A percentile compares a stretch with the other conserved stretches of the same genome.
Evolutionary conservation across 2,888 invertebrate species (phyloP).

Genomic region (Mechanitis messenoides): DNA sequence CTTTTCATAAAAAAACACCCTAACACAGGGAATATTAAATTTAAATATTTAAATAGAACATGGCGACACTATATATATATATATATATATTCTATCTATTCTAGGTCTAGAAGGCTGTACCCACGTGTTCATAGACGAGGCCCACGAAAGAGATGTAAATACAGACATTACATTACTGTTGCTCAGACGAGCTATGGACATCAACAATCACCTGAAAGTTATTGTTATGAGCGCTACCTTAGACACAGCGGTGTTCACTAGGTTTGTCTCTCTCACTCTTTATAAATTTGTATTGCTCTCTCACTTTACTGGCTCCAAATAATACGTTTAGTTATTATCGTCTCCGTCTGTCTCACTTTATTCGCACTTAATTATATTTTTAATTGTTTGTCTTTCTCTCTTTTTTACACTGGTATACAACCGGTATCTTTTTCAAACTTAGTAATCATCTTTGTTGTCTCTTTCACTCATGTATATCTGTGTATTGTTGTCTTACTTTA

Average conservation of each 20-base stretch:
- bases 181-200: slow-evolving; percentile 70
- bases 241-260: slow-evolving; percentile 77
- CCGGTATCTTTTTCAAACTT: background rate
- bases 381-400: too few relatives aligned
- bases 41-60: too few relatives aligned
- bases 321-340: background rate
- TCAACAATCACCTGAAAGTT: slow-evolving; percentile 76
- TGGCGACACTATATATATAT: background rate
- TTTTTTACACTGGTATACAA: background rate
- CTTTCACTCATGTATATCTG: background rate
- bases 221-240: slow-evolving; percentile 86
- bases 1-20: too few relatives aligned
- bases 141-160: slow-evolving; percentile 83
- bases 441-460: slow-evolving; percentile 52
- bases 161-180: slow-evolving; percentile 80
- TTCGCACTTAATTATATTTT: background rate
- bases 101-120: slow-evolving; percentile 74
- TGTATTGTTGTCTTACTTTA: background rate
- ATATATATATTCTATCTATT: background rate
- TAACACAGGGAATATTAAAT: too few relatives aligned
- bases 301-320: background rate
- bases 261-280: slow-evolving; percentile 50
- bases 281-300: background rate
- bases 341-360: slow-evolving; percentile 52
- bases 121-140: slow-evolving; percentile 84